These are phyloP conservation scores for Petrocephalus sullivani DNA, from an alignment of 2,797 vertebrate genomes.

Conservation along the genomic window DNA sequence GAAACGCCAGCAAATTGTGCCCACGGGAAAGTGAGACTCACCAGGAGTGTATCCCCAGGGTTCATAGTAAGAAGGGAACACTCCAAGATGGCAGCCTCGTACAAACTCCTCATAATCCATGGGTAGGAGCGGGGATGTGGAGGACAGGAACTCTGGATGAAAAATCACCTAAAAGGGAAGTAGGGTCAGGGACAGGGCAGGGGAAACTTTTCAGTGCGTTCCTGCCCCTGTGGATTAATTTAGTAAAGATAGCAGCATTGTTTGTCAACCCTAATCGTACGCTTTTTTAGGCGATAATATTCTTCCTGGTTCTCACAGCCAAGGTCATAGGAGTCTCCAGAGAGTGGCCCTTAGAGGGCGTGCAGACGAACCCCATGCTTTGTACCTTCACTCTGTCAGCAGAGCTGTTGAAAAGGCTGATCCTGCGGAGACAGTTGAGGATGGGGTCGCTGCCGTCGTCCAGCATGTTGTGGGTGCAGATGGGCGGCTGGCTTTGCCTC, in stretches of 20 bases:
- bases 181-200: not conserved
- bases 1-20: not conserved
- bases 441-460: constrained; percentile 84
- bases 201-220: not conserved
- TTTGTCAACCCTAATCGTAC: not conserved
- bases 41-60: constrained; percentile 96
- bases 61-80: constrained; percentile 92
- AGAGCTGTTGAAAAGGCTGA: constrained; percentile 83
- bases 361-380: not conserved
- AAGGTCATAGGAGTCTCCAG: not conserved
- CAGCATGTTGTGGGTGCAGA: constrained; percentile 91
- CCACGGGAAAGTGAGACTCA: constrained; percentile 24
- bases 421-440: constrained; percentile 78
- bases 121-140: constrained; percentile 85
- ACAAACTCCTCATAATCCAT: constrained; percentile 97
- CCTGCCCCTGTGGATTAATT: not conserved
- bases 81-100: constrained; percentile 85
- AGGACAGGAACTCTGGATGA: constrained; percentile 91
- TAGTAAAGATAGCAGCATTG: not conserved
- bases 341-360: not conserved
- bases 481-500: constrained; percentile 78
- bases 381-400: constrained; percentile 82
- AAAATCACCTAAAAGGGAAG: constrained; percentile 74
- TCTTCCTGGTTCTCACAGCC: not conserved
- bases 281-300: not conserved